These are phyloP conservation scores for Sebastes aleutianus DNA, from an alignment of 2,797 vertebrate species.

Conservation along the genomic window DNA sequence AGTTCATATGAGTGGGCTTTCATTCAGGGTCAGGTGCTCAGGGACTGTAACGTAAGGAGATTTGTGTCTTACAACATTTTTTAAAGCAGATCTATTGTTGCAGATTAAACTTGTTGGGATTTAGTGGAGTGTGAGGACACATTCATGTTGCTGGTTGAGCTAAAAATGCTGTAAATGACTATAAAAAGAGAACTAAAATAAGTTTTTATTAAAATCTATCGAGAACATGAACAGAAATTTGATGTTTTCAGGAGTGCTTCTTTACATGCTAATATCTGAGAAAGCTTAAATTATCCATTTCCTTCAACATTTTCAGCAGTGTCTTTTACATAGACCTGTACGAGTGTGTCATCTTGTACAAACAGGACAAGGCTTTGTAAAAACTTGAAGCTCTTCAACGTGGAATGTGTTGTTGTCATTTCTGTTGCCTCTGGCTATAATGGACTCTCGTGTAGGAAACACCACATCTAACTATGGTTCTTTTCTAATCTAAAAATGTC, in stretches of 20 bases:
- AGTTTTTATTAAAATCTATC: rapidly evolving
- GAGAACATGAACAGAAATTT: neutral
- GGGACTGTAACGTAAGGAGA: slow-evolving; percentile 43
- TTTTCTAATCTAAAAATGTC: neutral
- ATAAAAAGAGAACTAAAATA: neutral
- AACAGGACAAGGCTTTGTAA: slow-evolving; percentile 52
- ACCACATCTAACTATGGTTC: neutral
- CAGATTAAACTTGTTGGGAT: slow-evolving; percentile 34
- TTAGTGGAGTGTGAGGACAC: neutral
- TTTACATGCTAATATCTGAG: neutral
- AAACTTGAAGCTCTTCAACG: slow-evolving; percentile 49
- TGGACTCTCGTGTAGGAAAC: neutral
- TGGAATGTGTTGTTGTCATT: slow-evolving; percentile 66
- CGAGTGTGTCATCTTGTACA: slow-evolving; percentile 4
- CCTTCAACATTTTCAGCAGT: neutral
- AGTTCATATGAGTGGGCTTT: slow-evolving; percentile 30
- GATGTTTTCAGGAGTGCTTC: neutral
- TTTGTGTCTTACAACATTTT: slow-evolving; percentile 54
- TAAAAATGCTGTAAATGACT: neutral
- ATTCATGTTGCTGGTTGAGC: neutral
- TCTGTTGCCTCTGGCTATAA: slow-evolving; percentile 54
- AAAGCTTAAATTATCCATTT: rapidly evolving
- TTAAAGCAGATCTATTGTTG: slow-evolving; percentile 35
- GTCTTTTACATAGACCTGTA: neutral
- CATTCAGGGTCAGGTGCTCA: slow-evolving; percentile 34